phyloP scores from a whole-genome alignment of 2,888 invertebrate species.

The Calliphora vomitoria region DNA sequence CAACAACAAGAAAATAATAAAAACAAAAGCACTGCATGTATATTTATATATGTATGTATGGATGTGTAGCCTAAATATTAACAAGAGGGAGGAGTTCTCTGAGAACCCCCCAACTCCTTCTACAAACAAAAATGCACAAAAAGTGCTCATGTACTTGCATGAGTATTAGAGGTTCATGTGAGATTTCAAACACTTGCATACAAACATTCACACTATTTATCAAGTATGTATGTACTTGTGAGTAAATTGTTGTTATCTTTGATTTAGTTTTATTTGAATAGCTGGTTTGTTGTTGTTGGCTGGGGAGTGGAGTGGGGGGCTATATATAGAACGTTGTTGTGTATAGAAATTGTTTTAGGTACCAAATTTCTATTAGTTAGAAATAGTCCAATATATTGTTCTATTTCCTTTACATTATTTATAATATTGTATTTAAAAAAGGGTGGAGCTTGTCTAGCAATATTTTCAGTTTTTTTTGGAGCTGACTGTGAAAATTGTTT shows the following conservation, averaged over 20 bases:
- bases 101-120: slow-evolving; percentile 32
- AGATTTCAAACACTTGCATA: slow-evolving; percentile 16
- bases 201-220: slow-evolving; percentile 4
- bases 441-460: slow-evolving; percentile 61
- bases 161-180: slow-evolving; percentile 19
- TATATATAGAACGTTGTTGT: neutral
- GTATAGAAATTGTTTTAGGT: slow-evolving; percentile 21
- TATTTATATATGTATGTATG: neutral
- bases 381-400: slow-evolving; percentile 65
- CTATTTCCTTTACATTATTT: slow-evolving; percentile 11
- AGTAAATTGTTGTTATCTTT: slow-evolving; percentile 35
- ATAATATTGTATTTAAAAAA: slow-evolving; percentile 31
- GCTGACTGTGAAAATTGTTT: slow-evolving; percentile 59
- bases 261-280: slow-evolving; percentile 54
- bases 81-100: slow-evolving; percentile 65
- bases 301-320: neutral
- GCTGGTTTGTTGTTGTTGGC: neutral
- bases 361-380: slow-evolving; percentile 56
- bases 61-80: slow-evolving; percentile 39
- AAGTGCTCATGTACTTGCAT: slow-evolving; percentile 14
- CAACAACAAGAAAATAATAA: neutral
- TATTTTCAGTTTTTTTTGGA: slow-evolving; percentile 22
- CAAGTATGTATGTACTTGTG: slow-evolving; percentile 1
- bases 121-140: neutral
- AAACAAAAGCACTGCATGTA: neutral